Evolutionary conservation across 2,797 vertebrate species (phyloP), one percentile per base, ranked within the genome.

Genomic region (Artibeus jamaicensis): DNA sequence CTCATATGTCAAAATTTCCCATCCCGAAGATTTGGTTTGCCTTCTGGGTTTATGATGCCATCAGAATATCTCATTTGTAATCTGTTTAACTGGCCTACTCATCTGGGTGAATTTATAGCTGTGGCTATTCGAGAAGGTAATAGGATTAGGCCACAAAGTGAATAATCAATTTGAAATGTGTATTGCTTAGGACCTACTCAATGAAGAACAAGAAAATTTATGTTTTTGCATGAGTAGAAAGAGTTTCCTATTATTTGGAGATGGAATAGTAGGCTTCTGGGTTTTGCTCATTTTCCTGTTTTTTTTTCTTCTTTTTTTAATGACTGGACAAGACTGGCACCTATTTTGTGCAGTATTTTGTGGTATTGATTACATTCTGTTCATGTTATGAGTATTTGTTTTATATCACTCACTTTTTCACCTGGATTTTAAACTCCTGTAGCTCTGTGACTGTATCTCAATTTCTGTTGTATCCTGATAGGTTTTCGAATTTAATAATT

Each of bases 121-220:
- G 12, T 81, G 62, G 34, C 21, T 91, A 50, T 19, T 90, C 89
- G 62, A 95, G 48, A 94, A 44, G 5, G 24, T 74, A n/a, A 81
- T 70, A 92, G 16, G 34, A 50, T 65, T 65, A 88, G 92, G n/a
- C 55, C 87, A 78, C 55, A 76, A 55, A 79, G 86, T 96, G 67
- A 93, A 88, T 94, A 92, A 88, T 86, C 91, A 87, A 91, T 92
- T 91, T 90, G 65, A 96, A 94, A 78, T 86, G 32, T 32, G 19
- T 83, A 96, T 91, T 8, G 22, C 71, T 96, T 85, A 84, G 46
- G 37, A 89, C 5, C 9, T 8, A 79, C 16, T 62, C 81, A 93
- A 68, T 90, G 42, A 90, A 95, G 53, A 89, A 68, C 57, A 89
- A 84, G 42, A 89, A 71, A 44, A 21, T 39, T 42, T 55, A 50